These are phyloP conservation scores for Archilochus colubris DNA, from an alignment of 2,113 vertebrate species.

Conservation along the genomic window DNA sequence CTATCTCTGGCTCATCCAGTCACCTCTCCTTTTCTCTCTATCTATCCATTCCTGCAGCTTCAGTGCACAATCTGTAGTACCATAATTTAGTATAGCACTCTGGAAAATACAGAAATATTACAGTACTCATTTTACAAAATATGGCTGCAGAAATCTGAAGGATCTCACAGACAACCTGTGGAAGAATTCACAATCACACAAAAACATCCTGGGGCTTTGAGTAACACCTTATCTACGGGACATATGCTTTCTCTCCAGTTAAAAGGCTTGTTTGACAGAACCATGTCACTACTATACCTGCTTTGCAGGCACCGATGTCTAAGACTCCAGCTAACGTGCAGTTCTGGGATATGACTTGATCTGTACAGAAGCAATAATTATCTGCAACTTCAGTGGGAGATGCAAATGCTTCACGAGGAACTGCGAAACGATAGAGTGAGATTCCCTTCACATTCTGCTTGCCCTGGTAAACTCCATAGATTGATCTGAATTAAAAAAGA, in stretches of 20 bases:
- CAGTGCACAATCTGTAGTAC: not conserved
- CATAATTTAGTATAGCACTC: not conserved
- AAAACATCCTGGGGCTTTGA: fast-evolving
- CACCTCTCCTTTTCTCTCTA: not conserved
- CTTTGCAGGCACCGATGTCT: constrained; percentile 83
- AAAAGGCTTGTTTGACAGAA: not conserved
- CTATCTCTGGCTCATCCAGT: not conserved
- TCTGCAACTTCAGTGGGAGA: constrained; percentile 80
- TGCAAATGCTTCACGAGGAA: constrained; percentile 82
- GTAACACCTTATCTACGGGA: not conserved
- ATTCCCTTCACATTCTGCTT: constrained; percentile 84
- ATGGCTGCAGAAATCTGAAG: not conserved
- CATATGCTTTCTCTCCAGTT: not conserved
- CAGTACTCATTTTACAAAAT: not conserved
- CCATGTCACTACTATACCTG: constrained; percentile 50
- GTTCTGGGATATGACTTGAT: constrained; percentile 70
- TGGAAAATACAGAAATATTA: not conserved
- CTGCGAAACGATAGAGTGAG: constrained; percentile 83
- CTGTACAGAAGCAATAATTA: constrained; percentile 87
- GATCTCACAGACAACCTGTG: not conserved
- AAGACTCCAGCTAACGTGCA: constrained; percentile 86
- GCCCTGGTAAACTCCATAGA: constrained; percentile 79
- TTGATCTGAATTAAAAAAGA: constrained; percentile 79
- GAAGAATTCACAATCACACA: not conserved
- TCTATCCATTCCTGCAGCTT: not conserved